Evolutionary conservation across 1,140 invertebrate species (phyloP), one percentile per base, ranked within the genome.

Genomic region (Dendroctonus valens): DNA sequence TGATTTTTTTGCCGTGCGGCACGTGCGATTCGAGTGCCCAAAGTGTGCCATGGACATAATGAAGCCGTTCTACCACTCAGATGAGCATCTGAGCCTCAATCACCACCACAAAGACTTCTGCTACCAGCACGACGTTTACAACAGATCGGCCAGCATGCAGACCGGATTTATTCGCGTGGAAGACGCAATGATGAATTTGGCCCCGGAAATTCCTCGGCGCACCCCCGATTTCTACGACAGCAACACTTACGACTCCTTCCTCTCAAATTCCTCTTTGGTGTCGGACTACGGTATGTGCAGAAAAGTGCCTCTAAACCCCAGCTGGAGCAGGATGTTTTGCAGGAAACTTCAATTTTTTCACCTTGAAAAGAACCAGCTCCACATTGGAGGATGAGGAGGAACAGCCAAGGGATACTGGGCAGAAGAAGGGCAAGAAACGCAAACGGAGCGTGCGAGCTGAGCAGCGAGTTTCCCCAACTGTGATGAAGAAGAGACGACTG

Each of bases 401-500:
- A 11, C 39, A 55, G 53, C 39, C 11, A 7, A 11, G 8, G 2
- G 12, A 46, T 4, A 46, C 12, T 12, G 42, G 12, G 12, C 11
- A 49, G 42, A 67, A 64, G 51, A 70, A 15, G 37, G 15, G 37
- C 11, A 50, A 69, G 41, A 68, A 71, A 41, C 61, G 69, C 41
- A 73, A 70, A 54, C 71, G 69, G 55, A 54, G 66, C 2, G 38
- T 68, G n/a, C 60, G 48, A 41, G 9, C 9, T 11, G 74, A 74
- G 26, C 57, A 65, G 40, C 82, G 82, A 7, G 80, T 84, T 0
- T 86, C 84, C 42, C 84, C 85, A 0, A 83, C 80, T 2, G 82
- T 89, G 0, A 67, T 86, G 54, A 84, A 83, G 68, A 83, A 84
- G 60, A 77, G 89, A 42, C 77, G 89, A 59, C 76, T 90, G 14